Evolutionary conservation across 2,888 invertebrate genomes (phyloP), one percentile per base, ranked within the genome.

Genomic region (Aphodius sticticus): DNA sequence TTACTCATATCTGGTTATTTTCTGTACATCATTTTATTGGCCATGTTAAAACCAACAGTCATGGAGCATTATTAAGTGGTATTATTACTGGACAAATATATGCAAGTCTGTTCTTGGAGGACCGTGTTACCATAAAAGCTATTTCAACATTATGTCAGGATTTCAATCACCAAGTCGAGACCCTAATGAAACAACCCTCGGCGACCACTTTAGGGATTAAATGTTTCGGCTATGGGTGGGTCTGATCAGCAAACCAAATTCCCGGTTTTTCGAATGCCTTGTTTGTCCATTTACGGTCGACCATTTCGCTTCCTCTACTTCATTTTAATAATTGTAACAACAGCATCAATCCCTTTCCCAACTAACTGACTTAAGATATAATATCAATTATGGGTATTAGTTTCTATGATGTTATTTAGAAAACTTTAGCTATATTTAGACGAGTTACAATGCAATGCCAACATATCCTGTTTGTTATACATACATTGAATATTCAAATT

Each of bases 151-250:
- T 53, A 53, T 53, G 53, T 53, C 53, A 53, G 53, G 53, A 2
- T 9, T 53, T 53, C 53, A 53, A 53, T 53, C 53, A 53, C 3
- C 12, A 53, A 53, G 53, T 53, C 53, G 53, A 53, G 12, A 12
- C 9, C 9, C 7, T 53, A 53, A 53, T 53, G 53, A 53, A 53
- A 53, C 53, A 53, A 53, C 53, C 53, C 53, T 12, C 53, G 53
- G 53, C 53, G 53, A 53, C 53, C 53, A 53, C 53, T 53, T 53
- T 53, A 53, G 53, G 53, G 53, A 53, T 53, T 53, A 53, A 53
- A 53, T 53, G 53, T 53, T 53, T 12, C 53, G 53, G 9, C 53
- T 53, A 53, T 53, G 53, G 53, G 12, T 53, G 53, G 53, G 53
- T 53, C 53, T 53, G 53, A 53, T 53, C 53, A 53, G 53, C 53